Evolutionary conservation across 2,797 vertebrate genomes (phyloP).

Genomic region (Champsocephalus gunnari): DNA sequence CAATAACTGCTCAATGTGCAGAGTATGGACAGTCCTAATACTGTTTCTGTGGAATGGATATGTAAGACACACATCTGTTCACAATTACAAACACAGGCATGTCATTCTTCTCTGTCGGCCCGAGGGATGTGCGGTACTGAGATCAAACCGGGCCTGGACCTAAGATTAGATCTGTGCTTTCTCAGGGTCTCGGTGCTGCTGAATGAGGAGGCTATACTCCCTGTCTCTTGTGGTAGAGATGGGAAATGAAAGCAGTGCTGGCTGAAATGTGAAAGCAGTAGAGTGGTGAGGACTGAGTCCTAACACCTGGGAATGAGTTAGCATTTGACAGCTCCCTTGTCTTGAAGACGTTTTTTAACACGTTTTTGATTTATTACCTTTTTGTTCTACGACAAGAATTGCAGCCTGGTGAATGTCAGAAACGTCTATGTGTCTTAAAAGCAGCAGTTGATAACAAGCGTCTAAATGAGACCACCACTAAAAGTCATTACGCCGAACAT

Average conservation of each 20-base stretch:
- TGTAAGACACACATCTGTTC: slow-evolving; percentile 44
- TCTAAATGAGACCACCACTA: too few species aligned
- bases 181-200: slow-evolving; percentile 3
- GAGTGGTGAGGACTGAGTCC: too few species aligned
- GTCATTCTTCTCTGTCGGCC: slow-evolving; percentile 25
- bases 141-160: slow-evolving; percentile 29
- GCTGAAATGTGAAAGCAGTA: slow-evolving; percentile 36
- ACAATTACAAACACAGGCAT: slow-evolving; percentile 34
- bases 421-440: too few species aligned
- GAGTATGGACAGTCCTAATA: not conserved
- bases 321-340: too few species aligned
- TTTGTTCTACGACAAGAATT: too few species aligned
- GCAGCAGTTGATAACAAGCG: too few species aligned
- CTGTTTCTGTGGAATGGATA: slow-evolving; percentile 13
- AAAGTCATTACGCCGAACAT: too few species aligned
- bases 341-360: too few species aligned
- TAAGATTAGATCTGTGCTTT: slow-evolving; percentile 16
- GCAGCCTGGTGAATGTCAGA: too few species aligned
- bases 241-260: slow-evolving; percentile 40
- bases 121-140: not conserved
- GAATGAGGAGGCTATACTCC: slow-evolving; percentile 14
- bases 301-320: too few species aligned
- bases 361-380: too few species aligned
- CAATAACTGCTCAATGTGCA: not conserved
- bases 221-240: slow-evolving; percentile 1